Percentiles rank a stretch among this genome's conserved stretches.
Evolutionary conservation across 2,888 invertebrate species (phyloP).

Genomic region (Octodonta nipae): DNA sequence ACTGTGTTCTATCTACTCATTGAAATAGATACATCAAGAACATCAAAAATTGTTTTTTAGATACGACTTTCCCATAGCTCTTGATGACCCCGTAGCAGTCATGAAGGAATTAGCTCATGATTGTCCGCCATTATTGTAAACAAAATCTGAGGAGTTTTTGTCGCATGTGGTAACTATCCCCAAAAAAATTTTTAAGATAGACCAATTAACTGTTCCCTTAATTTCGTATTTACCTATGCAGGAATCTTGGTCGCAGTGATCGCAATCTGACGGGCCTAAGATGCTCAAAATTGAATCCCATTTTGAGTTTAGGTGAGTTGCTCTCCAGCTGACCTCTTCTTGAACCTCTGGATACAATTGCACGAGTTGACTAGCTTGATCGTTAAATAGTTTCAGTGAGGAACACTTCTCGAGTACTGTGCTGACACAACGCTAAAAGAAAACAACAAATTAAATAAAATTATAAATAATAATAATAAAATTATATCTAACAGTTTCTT

Average conservation of each 20-base stretch:
- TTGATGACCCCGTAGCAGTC: no score
- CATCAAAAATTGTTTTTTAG: no score
- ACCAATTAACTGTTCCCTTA: no score
- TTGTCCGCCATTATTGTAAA: no score
- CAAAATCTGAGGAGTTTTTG: no score
- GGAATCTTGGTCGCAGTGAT: conserved; percentile 28
- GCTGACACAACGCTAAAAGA: conserved; percentile 57
- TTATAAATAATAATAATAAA: neutral
- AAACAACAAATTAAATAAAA: conserved; percentile 6
- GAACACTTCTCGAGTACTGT: conserved; percentile 61
- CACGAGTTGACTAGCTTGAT: conserved; percentile 62
- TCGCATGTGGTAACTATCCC: no score
- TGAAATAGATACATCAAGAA: no score
- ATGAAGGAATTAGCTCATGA: no score
- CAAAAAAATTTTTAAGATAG: no score
- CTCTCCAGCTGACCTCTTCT: conserved; percentile 58
- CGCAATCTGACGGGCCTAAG: conserved; percentile 46
- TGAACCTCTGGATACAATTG: conserved; percentile 46
- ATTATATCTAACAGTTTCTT: no score
- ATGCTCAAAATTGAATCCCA: conserved; percentile 65
- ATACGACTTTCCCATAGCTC: no score
- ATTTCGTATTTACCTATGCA: conserved; percentile 26
- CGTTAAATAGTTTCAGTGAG: conserved; percentile 59
- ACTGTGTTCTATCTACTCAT: no score
- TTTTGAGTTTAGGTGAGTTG: conserved; percentile 61